Evolutionary conservation across 2,888 invertebrate species (phyloP).

Genomic region (Geotrupes spiniger): DNA sequence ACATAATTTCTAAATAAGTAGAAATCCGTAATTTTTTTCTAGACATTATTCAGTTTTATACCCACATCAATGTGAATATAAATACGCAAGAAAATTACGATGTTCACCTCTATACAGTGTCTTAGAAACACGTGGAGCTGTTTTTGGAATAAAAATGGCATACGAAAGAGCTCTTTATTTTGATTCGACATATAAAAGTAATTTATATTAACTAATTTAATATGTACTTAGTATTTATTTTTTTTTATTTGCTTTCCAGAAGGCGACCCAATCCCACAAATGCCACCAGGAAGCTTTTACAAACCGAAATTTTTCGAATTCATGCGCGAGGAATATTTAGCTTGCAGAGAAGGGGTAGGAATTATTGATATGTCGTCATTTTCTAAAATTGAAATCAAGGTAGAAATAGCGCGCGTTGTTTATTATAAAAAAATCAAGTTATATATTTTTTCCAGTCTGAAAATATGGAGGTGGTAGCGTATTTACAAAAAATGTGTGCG

Average conservation of each 20-base stretch:
- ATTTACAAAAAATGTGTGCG: slow-evolving; percentile 64
- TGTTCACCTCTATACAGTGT: slow-evolving; percentile 69
- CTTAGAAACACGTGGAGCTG: slow-evolving; percentile 61
- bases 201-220: too few relatives aligned
- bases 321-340: slow-evolving; percentile 68
- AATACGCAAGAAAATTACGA: slow-evolving; percentile 59
- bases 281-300: slow-evolving; percentile 63
- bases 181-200: slow-evolving; percentile 57
- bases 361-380: slow-evolving; percentile 78
- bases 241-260: slow-evolving; percentile 36
- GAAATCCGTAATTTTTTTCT: too few relatives aligned
- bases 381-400: slow-evolving; percentile 71
- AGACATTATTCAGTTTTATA: slow-evolving; percentile 58
- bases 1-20: too few relatives aligned
- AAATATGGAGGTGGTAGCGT: slow-evolving; percentile 58
- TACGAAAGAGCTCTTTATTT: slow-evolving; percentile 71
- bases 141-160: slow-evolving; percentile 69
- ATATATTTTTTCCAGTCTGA: slow-evolving; percentile 53
- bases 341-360: slow-evolving; percentile 73
- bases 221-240: background rate
- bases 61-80: slow-evolving; percentile 61
- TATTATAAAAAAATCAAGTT: slow-evolving; percentile 8
- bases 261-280: slow-evolving; percentile 52
- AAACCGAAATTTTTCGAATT: slow-evolving; percentile 68
- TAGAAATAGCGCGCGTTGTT: slow-evolving; percentile 41